Conservation (phyloP, 2,888 invertebrate genomes). For the Erebia palarica region DNA sequence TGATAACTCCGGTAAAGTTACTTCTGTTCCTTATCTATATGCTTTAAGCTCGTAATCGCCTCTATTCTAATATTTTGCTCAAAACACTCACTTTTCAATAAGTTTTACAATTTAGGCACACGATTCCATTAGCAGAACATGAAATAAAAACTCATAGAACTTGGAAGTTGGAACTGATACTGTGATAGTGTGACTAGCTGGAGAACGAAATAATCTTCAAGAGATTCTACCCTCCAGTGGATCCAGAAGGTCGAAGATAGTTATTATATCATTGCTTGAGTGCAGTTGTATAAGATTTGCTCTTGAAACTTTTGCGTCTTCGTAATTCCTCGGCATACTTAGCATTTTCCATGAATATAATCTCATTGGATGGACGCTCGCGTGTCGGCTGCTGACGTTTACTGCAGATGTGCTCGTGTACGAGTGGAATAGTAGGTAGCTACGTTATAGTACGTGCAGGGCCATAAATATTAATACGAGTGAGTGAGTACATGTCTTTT, state of each 20-base stretch:
- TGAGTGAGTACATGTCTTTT: background rate
- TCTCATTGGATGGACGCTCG: slow-evolving; percentile 1
- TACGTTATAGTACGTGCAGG: background rate
- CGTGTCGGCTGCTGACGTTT: background rate
- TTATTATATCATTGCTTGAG: background rate
- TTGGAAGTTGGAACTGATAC: too few species aligned
- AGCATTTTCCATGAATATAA: slow-evolving; percentile 3
- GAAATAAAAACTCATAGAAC: too few species aligned
- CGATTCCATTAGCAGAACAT: too few species aligned
- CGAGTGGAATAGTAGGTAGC: background rate
- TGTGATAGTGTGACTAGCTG: too few species aligned
- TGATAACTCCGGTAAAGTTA: too few species aligned
- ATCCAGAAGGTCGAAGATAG: background rate
- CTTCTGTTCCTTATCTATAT: too few species aligned
- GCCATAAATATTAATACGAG: slow-evolving; percentile 5
- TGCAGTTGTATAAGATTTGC: background rate
- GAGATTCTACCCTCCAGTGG: too few species aligned
- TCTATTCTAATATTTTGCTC: too few species aligned
- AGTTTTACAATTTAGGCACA: too few species aligned
- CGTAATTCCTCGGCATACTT: slow-evolving; percentile 20
- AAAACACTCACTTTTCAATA: too few species aligned
- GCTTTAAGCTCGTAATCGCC: too few species aligned
- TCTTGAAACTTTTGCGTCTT: slow-evolving; percentile 30
- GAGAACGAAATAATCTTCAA: too few species aligned
- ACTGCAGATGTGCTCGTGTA: background rate